phyloP scores from a whole-genome alignment of 2,113 vertebrate species.

The Prunella himalayana region DNA sequence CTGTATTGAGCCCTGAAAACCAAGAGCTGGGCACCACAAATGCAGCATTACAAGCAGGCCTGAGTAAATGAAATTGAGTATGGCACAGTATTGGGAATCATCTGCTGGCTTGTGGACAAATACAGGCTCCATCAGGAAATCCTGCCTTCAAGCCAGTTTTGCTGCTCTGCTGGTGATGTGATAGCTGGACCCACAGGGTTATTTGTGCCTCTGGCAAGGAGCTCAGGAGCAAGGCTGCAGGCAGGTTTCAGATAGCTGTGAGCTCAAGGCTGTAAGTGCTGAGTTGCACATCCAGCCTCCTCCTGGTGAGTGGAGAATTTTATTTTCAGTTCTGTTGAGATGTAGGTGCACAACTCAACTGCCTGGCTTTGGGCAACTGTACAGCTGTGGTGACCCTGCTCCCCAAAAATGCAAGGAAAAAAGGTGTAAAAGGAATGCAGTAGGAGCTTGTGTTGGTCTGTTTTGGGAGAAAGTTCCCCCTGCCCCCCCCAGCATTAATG shows the following conservation, averaged over 20 bases:
- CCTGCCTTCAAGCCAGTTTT: not conserved
- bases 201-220: not conserved
- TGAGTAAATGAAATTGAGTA: not conserved
- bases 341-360: not conserved
- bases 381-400: rapidly evolving
- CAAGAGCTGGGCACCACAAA: not conserved
- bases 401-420: not conserved
- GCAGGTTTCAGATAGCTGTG: not conserved
- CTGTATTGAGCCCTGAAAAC: not conserved
- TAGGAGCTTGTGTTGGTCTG: not conserved
- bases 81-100: not conserved
- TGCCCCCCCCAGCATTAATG: rapidly evolving
- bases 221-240: not conserved
- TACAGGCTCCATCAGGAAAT: not conserved
- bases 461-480: not conserved
- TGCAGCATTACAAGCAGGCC: not conserved
- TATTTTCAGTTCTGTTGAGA: not conserved
- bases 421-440: not conserved
- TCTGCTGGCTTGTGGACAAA: not conserved
- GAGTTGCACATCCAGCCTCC: not conserved
- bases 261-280: not conserved
- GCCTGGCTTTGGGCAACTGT: not conserved
- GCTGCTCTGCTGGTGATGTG: rapidly evolving
- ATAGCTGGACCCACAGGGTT: not conserved
- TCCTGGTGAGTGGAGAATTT: not conserved